Percentiles rank a stretch among this genome's conserved stretches.
Conservation (phyloP, 2,797 vertebrate species). For the Sparus aurata region DNA sequence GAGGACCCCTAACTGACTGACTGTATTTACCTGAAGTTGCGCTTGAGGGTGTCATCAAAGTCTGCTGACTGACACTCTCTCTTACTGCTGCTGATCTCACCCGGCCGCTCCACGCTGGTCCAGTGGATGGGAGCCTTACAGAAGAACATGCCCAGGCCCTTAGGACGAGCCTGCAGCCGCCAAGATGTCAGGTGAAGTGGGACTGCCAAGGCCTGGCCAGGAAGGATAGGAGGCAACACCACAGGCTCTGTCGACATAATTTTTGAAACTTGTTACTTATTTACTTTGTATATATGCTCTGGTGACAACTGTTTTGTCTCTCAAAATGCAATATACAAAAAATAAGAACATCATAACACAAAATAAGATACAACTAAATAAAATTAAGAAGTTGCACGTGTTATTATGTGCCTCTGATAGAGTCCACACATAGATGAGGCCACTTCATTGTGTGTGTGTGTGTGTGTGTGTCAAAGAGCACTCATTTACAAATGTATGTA, state of each 20-base stretch:
- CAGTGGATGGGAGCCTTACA: conserved; percentile 97
- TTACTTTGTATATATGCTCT: too few relatives aligned
- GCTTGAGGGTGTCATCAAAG: conserved; percentile 88
- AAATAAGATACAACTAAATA: not conserved
- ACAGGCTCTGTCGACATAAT: conserved; percentile 93
- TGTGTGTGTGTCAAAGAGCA: too few relatives aligned
- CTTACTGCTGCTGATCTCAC: conserved; percentile 94
- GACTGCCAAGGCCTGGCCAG: conserved; percentile 91
- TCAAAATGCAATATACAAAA: too few relatives aligned
- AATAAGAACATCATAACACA: not conserved
- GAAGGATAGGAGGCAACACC: conserved; percentile 93
- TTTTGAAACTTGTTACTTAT: too few relatives aligned
- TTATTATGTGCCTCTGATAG: too few relatives aligned
- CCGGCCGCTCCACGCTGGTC: conserved; percentile 92
- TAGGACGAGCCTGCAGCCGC: conserved; percentile 95
- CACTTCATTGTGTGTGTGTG: too few relatives aligned
- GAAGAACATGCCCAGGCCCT: conserved; percentile 95
- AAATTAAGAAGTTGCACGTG: too few relatives aligned
- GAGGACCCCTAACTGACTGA: too few relatives aligned
- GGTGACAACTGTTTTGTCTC: too few relatives aligned
- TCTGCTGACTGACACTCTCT: conserved; percentile 96
- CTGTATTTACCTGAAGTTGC: conserved; percentile 90
- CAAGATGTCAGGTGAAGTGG: conserved; percentile 97
- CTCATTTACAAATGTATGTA: too few relatives aligned
- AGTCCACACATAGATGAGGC: too few relatives aligned